Percentiles rank a stretch among this genome's conserved stretches.
These are phyloP conservation scores for Hermatobates lingyangjiaoensis DNA, from an alignment of 1,140 invertebrate species.

Conservation along the genomic window DNA sequence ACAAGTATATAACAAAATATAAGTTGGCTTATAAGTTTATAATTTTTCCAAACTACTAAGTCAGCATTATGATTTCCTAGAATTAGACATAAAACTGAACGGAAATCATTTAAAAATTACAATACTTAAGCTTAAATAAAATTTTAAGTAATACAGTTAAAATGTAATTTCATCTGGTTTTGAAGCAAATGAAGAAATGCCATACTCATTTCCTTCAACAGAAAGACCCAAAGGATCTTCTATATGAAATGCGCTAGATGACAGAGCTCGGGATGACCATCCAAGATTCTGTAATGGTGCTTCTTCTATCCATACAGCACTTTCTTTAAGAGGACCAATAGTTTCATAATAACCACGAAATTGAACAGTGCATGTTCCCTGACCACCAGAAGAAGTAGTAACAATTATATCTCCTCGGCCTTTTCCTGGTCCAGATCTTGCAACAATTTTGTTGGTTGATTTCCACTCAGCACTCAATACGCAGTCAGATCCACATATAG, in stretches of 20 bases:
- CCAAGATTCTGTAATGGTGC: conserved; percentile 50
- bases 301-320: conserved; percentile 97
- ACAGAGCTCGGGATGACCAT: conserved; percentile 61
- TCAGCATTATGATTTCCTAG: too few species aligned
- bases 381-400: conserved; percentile 72
- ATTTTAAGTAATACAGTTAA: too few species aligned
- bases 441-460: conserved; percentile 90
- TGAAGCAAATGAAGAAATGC: conserved; percentile 5
- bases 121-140: too few species aligned
- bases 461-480: conserved; percentile 93
- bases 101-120: too few species aligned
- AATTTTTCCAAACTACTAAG: too few species aligned
- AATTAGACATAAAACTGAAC: too few species aligned
- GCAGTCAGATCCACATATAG: conserved; percentile 91
- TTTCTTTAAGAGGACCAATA: conserved; percentile 87
- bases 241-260: conserved; percentile 63
- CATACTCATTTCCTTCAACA: conserved; percentile 75
- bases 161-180: too few species aligned
- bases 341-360: conserved; percentile 77
- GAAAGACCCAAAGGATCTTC: conserved; percentile 88
- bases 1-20: too few species aligned
- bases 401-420: conserved; percentile 91
- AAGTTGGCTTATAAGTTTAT: too few species aligned
- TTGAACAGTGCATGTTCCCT: conserved; percentile 84
- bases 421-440: conserved; percentile 80